Conservation (phyloP, 1,140 invertebrate genomes). For the Tetraneura akinire region DNA sequence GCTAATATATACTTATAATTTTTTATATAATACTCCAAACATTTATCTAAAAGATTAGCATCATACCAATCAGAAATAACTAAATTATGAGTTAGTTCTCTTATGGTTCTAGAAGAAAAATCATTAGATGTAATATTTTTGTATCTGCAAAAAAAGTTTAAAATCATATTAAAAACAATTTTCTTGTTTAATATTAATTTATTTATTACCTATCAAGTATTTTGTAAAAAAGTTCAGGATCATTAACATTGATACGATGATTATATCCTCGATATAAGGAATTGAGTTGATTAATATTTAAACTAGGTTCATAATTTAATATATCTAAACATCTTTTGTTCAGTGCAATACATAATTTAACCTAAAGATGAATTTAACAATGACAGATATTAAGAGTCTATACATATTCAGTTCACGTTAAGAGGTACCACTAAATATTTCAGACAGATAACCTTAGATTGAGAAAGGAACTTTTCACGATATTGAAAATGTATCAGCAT, state of each 20-base stretch:
- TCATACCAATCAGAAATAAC: slow-evolving; percentile 44
- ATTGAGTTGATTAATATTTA: slow-evolving; percentile 42
- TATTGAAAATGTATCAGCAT: too few relatives aligned
- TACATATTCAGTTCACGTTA: too few relatives aligned
- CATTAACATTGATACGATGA: slow-evolving; percentile 25
- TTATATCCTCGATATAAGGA: slow-evolving; percentile 35
- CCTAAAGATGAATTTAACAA: slow-evolving; percentile 1
- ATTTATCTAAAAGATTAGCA: slow-evolving; percentile 51
- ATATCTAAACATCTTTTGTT: slow-evolving; percentile 36
- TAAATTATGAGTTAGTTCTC: slow-evolving; percentile 52
- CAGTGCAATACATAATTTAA: slow-evolving; percentile 34
- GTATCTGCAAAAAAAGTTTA: slow-evolving; percentile 37
- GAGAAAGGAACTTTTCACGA: too few relatives aligned
- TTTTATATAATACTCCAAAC: slow-evolving; percentile 53
- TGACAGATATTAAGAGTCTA: not conserved
- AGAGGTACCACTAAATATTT: too few relatives aligned
- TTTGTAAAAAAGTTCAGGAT: slow-evolving; percentile 36
- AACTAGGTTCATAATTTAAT: slow-evolving; percentile 14
- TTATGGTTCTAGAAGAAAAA: slow-evolving; percentile 52
- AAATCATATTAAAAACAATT: not conserved
- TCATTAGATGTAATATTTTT: slow-evolving; percentile 20
- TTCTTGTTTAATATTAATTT: not conserved
- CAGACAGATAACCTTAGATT: too few relatives aligned
- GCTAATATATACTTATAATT: slow-evolving; percentile 52
- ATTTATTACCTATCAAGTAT: slow-evolving; percentile 18